Percentiles rank a stretch among this genome's conserved stretches.
Conservation (phyloP, 2,797 vertebrate species). For the Monodelphis domestica region DNA sequence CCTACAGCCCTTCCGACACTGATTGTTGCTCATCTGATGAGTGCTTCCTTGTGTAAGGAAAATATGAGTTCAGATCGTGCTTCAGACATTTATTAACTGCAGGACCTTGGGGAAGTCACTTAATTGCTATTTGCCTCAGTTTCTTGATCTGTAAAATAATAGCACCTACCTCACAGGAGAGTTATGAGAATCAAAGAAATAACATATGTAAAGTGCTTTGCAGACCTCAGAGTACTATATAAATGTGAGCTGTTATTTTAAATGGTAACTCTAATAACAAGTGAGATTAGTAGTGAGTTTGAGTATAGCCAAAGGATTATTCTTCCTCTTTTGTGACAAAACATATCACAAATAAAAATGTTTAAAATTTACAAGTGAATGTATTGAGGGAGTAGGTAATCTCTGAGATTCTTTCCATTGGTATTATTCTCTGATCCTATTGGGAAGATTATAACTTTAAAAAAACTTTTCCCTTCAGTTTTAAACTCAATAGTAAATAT, state of each 20-base stretch:
- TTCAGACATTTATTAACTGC: background rate
- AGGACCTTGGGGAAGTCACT: background rate
- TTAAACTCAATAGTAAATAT: too few relatives aligned
- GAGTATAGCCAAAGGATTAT: background rate
- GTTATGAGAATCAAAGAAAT: too few relatives aligned
- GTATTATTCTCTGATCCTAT: background rate
- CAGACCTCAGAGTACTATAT: too few relatives aligned
- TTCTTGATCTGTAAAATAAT: too few relatives aligned
- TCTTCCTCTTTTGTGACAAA: background rate
- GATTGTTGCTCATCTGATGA: too few relatives aligned
- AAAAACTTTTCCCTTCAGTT: too few relatives aligned
- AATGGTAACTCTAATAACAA: background rate
- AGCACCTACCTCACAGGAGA: too few relatives aligned
- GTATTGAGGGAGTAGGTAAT: background rate
- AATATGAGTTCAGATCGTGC: background rate
- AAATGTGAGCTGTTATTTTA: too few relatives aligned
- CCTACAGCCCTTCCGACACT: too few relatives aligned
- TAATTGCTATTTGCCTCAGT: too few relatives aligned
- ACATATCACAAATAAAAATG: background rate
- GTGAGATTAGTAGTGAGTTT: background rate
- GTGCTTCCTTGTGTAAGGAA: too few relatives aligned
- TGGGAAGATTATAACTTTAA: background rate
- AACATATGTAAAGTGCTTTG: too few relatives aligned
- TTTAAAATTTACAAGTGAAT: constrained; percentile 10
- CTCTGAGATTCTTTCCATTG: background rate